phyloP scores from a whole-genome alignment of 2,888 invertebrate species.

The Oxystoma pomonae region DNA sequence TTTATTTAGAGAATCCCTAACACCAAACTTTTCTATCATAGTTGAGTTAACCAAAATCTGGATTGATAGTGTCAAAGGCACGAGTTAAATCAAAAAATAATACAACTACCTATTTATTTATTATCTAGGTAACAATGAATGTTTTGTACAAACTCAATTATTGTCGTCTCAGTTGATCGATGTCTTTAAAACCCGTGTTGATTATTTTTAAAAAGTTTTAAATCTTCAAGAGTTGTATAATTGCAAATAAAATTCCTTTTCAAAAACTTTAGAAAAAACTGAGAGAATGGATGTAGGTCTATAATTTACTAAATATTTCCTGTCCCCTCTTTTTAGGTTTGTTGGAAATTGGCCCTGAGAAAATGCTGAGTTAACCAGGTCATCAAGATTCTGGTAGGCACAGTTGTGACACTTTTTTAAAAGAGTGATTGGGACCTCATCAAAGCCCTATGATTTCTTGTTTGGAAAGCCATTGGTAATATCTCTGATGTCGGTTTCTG shows the following conservation, averaged over 20 bases:
- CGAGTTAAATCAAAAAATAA: neutral
- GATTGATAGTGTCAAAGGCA: neutral
- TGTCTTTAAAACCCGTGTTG: neutral
- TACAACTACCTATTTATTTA: neutral
- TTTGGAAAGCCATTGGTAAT: neutral
- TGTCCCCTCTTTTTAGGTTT: neutral
- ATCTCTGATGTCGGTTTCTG: neutral
- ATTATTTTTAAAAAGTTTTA: neutral
- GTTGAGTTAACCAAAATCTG: neutral
- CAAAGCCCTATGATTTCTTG: neutral
- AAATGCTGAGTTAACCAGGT: neutral
- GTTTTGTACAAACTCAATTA: neutral
- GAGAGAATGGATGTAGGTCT: no score
- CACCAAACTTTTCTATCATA: neutral
- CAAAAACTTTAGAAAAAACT: no score
- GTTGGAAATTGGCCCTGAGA: neutral
- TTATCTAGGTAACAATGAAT: neutral
- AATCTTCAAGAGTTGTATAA: neutral
- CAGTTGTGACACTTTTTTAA: neutral
- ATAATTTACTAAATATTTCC: neutral
- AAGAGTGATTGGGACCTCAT: neutral
- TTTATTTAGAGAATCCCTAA: neutral
- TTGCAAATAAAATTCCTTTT: no score
- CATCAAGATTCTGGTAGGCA: neutral
- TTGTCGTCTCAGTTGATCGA: neutral